A percentile compares a stretch with the other conserved stretches of the same genome.
Conservation (phyloP, 53 echinoderm and acorn worm genomes). For the Echinometra lucunter region DNA sequence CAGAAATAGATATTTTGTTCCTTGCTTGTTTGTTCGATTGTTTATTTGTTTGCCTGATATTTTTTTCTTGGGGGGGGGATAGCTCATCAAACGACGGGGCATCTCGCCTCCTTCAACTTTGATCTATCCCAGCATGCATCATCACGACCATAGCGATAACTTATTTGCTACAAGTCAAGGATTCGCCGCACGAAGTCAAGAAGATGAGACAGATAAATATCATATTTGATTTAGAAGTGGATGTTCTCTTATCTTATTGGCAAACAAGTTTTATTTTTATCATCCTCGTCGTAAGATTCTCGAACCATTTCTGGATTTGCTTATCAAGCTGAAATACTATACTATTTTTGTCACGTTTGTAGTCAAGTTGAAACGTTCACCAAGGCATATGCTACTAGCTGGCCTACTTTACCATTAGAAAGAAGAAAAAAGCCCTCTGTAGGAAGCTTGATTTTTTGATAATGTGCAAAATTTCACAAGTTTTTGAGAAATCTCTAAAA, state of each 20-base stretch:
- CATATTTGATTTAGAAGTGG: not conserved
- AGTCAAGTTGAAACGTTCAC: not conserved
- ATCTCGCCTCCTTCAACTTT: not conserved
- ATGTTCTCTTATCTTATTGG: not conserved
- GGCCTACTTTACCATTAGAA: not conserved
- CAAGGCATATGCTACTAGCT: not conserved
- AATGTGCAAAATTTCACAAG: not conserved
- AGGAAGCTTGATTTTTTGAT: not conserved
- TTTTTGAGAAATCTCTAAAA: not conserved
- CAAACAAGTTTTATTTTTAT: not conserved
- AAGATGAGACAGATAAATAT: constrained; percentile 39
- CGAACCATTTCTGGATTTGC: not conserved
- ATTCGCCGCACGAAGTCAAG: not conserved
- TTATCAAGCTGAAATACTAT: constrained; percentile 21
- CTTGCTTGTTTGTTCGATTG: not conserved
- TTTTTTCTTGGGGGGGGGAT: not conserved
- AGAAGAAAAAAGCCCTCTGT: not conserved
- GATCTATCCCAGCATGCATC: constrained; percentile 5
- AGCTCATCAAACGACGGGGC: not conserved
- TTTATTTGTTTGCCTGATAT: not conserved
- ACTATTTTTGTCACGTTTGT: constrained; percentile 5
- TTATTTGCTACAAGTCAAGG: constrained; percentile 17
- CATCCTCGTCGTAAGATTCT: not conserved
- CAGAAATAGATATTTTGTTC: too few relatives aligned
- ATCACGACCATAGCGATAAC: constrained; percentile 32